Percentiles rank a stretch among this genome's conserved stretches.
phyloP scores from a whole-genome alignment of 2,888 invertebrate genomes.

The Incurvaria masculella region DNA sequence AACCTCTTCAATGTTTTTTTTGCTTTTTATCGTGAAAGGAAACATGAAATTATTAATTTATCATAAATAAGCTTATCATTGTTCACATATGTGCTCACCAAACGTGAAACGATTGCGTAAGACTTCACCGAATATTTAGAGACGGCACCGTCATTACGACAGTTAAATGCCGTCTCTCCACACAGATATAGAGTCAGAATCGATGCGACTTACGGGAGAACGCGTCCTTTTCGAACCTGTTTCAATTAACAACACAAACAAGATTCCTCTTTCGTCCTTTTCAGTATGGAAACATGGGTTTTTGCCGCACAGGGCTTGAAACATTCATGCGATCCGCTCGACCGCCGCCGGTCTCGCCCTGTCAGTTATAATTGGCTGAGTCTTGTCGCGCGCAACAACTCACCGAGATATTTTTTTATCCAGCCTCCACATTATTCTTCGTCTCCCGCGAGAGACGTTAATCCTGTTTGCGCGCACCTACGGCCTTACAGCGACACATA shows the following conservation, averaged over 20 bases:
- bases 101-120: too few relatives aligned
- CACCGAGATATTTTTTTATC: conserved; percentile 40
- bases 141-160: too few relatives aligned
- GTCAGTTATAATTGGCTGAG: conserved; percentile 58
- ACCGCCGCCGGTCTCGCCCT: conserved; percentile 39
- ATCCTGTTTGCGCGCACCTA: conserved; percentile 21
- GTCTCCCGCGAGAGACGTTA: conserved; percentile 52
- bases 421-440: conserved; percentile 50
- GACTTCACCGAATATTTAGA: too few relatives aligned
- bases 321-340: conserved; percentile 11
- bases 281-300: background rate
- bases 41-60: too few relatives aligned
- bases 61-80: too few relatives aligned
- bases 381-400: conserved; percentile 40
- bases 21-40: too few relatives aligned
- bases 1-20: too few relatives aligned
- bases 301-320: background rate
- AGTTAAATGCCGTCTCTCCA: too few relatives aligned
- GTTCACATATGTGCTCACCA: too few relatives aligned
- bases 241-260: background rate
- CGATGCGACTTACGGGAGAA: too few relatives aligned
- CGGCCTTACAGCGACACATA: too few relatives aligned
- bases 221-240: background rate
- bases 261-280: background rate
- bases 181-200: too few relatives aligned